These are phyloP conservation scores for Pseudocheirus occidentalis DNA, from an alignment of 2,797 vertebrate genomes.

Conservation along the genomic window DNA sequence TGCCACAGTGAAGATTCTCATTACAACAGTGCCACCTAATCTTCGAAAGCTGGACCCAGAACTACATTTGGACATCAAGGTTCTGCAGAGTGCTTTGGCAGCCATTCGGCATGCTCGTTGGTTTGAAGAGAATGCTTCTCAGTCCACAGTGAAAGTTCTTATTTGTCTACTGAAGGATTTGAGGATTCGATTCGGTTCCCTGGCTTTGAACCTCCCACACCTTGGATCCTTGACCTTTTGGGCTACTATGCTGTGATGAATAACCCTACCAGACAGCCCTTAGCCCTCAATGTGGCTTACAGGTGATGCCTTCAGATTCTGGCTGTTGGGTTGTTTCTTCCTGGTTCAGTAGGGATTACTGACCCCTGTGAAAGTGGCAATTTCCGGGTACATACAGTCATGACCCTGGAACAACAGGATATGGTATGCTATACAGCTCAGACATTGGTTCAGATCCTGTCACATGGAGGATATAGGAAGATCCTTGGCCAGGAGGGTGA, in stretches of 20 bases:
- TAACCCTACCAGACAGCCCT: constrained; percentile 95
- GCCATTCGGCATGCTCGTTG: constrained; percentile 97
- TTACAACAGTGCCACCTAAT: constrained; percentile 97
- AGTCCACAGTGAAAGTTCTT: constrained; percentile 98
- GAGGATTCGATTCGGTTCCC: constrained; percentile 91
- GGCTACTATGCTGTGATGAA: constrained; percentile 99
- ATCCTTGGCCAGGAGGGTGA: constrained; percentile 97
- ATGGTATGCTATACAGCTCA: constrained; percentile 98
- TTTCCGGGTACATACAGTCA: constrained; percentile 97
- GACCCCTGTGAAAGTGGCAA: constrained; percentile 98
- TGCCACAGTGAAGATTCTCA: constrained; percentile 97
- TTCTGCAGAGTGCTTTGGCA: constrained; percentile 97
- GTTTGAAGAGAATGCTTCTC: constrained; percentile 99
- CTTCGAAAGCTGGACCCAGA: constrained; percentile 97
- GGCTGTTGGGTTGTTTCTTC: constrained; percentile 95
- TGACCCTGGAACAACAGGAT: constrained; percentile 99
- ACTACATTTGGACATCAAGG: constrained; percentile 97
- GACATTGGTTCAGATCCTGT: constrained; percentile 95
- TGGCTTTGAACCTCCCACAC: constrained; percentile 96
- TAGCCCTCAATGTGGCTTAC: constrained; percentile 96
- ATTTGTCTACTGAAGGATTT: constrained; percentile 96
- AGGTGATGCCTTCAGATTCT: constrained; percentile 99
- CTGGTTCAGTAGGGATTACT: constrained; percentile 96
- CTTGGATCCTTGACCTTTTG: constrained; percentile 97
- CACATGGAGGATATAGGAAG: constrained; percentile 96